Evolutionary conservation across 2,888 invertebrate species (phyloP).

Genomic region (Nomada ruficornis): DNA sequence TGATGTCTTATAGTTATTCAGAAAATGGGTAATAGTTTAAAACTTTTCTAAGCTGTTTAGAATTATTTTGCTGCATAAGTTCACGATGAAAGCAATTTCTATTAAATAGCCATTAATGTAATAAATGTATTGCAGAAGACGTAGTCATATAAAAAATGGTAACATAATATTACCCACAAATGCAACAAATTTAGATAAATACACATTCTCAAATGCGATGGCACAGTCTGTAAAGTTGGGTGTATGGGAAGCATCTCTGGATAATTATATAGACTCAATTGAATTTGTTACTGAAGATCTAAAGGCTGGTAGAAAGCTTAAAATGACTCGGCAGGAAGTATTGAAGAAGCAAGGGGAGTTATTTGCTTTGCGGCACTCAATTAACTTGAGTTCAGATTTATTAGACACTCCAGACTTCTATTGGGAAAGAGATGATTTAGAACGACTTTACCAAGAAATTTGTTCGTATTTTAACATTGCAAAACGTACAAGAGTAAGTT

Average conservation of each 20-base stretch:
- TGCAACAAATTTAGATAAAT: slow-evolving; percentile 91
- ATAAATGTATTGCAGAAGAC: slow-evolving; percentile 77
- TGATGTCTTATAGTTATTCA: slow-evolving; percentile 91
- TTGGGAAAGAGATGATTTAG: slow-evolving; percentile 97
- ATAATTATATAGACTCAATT: slow-evolving; percentile 93
- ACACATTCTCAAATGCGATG: slow-evolving; percentile 97
- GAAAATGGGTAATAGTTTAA: slow-evolving; percentile 83
- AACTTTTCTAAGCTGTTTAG: not conserved
- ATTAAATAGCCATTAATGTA: not conserved
- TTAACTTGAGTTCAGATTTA: slow-evolving; percentile 97
- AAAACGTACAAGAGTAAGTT: slow-evolving; percentile 91
- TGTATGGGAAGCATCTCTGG: slow-evolving; percentile 96
- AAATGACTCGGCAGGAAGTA: slow-evolving; percentile 89
- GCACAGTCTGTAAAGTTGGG: slow-evolving; percentile 97
- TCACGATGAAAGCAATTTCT: not conserved
- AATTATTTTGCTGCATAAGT: not conserved
- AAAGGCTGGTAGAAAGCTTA: slow-evolving; percentile 90
- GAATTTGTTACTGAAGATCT: slow-evolving; percentile 92
- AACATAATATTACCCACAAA: slow-evolving; percentile 85
- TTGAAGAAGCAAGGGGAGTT: slow-evolving; percentile 94
- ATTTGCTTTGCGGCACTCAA: slow-evolving; percentile 93
- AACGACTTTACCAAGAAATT: slow-evolving; percentile 92
- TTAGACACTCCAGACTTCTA: slow-evolving; percentile 98
- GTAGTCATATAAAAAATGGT: slow-evolving; percentile 84
- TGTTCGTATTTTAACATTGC: slow-evolving; percentile 93